These are phyloP conservation scores for Pelochelys cantorii DNA, from an alignment of 2,797 vertebrate species.

Conservation along the genomic window DNA sequence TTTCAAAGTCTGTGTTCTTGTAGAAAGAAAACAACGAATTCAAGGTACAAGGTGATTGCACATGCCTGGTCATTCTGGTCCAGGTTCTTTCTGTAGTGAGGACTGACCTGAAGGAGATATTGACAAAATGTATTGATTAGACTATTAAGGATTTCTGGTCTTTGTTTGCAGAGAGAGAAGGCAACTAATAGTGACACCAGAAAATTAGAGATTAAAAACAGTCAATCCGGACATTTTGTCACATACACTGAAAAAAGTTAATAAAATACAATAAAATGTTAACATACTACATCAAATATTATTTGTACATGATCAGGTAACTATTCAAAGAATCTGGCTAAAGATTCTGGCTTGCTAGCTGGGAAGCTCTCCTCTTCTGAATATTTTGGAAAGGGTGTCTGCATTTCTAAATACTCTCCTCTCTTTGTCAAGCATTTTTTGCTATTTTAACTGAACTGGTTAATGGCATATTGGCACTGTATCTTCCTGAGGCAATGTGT, in stretches of 20 bases:
- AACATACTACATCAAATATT: neutral
- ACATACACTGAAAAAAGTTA: neutral
- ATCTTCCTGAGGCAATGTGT: too few species aligned
- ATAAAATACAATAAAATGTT: neutral
- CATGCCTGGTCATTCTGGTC: neutral
- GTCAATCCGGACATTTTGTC: neutral
- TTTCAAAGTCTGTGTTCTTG: neutral
- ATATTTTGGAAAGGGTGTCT: neutral
- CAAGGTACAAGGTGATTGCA: neutral
- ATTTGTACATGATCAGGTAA: neutral
- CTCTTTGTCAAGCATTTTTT: neutral
- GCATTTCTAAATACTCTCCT: neutral
- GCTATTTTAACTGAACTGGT: neutral
- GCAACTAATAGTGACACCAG: neutral
- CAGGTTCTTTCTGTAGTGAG: neutral
- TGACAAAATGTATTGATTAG: neutral
- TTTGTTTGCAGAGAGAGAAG: conserved; percentile 11
- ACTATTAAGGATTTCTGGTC: neutral
- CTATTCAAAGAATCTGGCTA: neutral
- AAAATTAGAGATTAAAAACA: conserved; percentile 7
- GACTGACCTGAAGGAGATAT: neutral
- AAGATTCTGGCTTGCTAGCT: neutral
- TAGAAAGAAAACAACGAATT: neutral
- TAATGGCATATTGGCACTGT: neutral
- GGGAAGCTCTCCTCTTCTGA: neutral